Evolutionary conservation across 2,113 vertebrate genomes (phyloP).

Genomic region (Trichechus manatus): DNA sequence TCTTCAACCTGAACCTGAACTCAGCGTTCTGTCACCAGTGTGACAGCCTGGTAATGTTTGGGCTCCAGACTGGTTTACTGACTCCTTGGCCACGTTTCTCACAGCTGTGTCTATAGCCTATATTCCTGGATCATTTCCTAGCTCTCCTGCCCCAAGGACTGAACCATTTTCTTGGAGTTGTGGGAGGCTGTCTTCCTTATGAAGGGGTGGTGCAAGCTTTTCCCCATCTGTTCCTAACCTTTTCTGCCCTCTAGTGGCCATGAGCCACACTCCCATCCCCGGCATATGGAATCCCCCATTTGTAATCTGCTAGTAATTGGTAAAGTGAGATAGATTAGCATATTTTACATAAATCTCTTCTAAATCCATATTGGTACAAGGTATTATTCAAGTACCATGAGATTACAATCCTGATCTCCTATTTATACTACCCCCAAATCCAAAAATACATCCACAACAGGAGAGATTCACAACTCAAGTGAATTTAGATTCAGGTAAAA

Average conservation of each 20-base stretch:
- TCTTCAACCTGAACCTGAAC: neutral
- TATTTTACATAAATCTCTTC: neutral
- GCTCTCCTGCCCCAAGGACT: neutral
- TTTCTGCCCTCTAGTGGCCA: constrained; percentile 46
- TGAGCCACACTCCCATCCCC: neutral
- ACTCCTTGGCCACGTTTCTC: neutral
- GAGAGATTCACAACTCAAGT: neutral
- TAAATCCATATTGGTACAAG: neutral
- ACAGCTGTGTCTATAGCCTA: neutral
- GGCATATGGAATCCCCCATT: neutral
- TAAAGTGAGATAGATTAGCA: neutral
- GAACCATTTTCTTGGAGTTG: neutral
- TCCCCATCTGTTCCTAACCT: neutral
- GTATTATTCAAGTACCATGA: neutral
- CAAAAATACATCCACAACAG: neutral
- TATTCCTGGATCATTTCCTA: neutral
- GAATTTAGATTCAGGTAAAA: constrained; percentile 26
- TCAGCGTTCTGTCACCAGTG: neutral
- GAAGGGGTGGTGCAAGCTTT: neutral
- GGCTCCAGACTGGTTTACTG: neutral
- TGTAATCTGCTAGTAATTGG: neutral
- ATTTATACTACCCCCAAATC: neutral
- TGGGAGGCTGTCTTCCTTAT: neutral
- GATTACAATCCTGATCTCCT: neutral
- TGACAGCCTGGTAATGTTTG: neutral